Evolutionary conservation across 1,140 invertebrate species (phyloP).

Genomic region (Bradysia coprophila): DNA sequence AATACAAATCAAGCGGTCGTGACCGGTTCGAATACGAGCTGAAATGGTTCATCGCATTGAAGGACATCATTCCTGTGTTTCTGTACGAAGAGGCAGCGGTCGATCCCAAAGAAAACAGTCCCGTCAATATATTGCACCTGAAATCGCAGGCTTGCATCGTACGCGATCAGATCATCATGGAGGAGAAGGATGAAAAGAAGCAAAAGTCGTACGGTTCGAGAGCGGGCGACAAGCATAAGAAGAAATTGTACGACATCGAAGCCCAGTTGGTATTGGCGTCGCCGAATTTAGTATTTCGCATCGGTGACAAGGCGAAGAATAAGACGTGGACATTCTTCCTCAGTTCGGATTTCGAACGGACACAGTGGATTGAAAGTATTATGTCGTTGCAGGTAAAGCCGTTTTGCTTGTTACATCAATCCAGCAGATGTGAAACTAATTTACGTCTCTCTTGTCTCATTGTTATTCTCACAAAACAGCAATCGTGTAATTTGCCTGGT

Average conservation of each 20-base stretch:
- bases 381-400: slow-evolving; percentile 49
- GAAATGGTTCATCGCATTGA: slow-evolving; percentile 79
- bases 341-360: slow-evolving; percentile 82
- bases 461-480: slow-evolving; percentile 9
- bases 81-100: slow-evolving; percentile 41
- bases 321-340: slow-evolving; percentile 71
- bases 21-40: slow-evolving; percentile 83
- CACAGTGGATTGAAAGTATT: slow-evolving; percentile 85
- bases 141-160: slow-evolving; percentile 74
- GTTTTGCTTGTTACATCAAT: not conserved
- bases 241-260: slow-evolving; percentile 76
- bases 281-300: slow-evolving; percentile 68
- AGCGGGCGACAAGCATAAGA: slow-evolving; percentile 66
- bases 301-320: slow-evolving; percentile 42
- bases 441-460: slow-evolving; percentile 1
- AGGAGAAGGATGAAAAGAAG: slow-evolving; percentile 46
- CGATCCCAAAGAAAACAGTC: slow-evolving; percentile 42
- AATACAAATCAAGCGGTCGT: slow-evolving; percentile 70
- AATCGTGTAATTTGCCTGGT: slow-evolving; percentile 31
- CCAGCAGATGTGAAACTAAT: not conserved
- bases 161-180: slow-evolving; percentile 61
- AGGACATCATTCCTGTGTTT: slow-evolving; percentile 34
- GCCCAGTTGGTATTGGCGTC: slow-evolving; percentile 76
- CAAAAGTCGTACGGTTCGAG: slow-evolving; percentile 40
- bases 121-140: slow-evolving; percentile 64